phyloP scores from a whole-genome alignment of 1,140 invertebrate genomes.

The Cyrtorhinus lividipennis region DNA sequence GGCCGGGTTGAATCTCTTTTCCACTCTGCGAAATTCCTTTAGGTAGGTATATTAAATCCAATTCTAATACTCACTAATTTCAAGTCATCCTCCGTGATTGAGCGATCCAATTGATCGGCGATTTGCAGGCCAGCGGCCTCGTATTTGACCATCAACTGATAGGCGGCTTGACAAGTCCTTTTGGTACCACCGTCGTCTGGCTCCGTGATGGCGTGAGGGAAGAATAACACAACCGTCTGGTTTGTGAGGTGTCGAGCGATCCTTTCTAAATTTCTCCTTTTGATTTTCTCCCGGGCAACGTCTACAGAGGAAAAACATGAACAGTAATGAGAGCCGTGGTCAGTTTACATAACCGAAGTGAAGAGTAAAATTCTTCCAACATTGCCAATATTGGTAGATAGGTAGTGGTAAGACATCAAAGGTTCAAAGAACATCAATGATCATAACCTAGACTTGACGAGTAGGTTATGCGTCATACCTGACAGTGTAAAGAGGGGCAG shows the following conservation, averaged over 20 bases:
- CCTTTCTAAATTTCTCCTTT: slow-evolving; percentile 19
- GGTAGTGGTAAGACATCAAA: too few species aligned
- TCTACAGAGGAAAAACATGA: not conserved
- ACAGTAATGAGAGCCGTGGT: too few species aligned
- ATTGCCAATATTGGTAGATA: too few species aligned
- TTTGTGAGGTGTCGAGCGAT: slow-evolving; percentile 20
- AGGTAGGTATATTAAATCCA: too few species aligned
- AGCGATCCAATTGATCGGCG: slow-evolving; percentile 21
- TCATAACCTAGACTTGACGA: too few species aligned
- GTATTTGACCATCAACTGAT: slow-evolving; percentile 20
- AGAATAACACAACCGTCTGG: slow-evolving; percentile 24
- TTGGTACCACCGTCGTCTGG: slow-evolving; percentile 14
- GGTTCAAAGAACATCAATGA: too few species aligned
- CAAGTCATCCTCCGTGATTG: not conserved
- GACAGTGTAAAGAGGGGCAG: too few species aligned
- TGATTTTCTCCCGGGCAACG: slow-evolving; percentile 22
- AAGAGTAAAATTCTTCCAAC: too few species aligned
- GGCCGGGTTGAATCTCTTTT: too few species aligned
- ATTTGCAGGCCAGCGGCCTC: slow-evolving; percentile 21
- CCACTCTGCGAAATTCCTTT: too few species aligned
- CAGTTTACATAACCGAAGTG: too few species aligned
- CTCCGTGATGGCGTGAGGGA: slow-evolving; percentile 24
- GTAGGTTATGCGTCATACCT: too few species aligned
- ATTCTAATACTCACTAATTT: not conserved
- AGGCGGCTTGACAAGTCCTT: slow-evolving; percentile 17